Conservation (phyloP, 2,888 invertebrate genomes). For the Neoascia interrupta region DNA sequence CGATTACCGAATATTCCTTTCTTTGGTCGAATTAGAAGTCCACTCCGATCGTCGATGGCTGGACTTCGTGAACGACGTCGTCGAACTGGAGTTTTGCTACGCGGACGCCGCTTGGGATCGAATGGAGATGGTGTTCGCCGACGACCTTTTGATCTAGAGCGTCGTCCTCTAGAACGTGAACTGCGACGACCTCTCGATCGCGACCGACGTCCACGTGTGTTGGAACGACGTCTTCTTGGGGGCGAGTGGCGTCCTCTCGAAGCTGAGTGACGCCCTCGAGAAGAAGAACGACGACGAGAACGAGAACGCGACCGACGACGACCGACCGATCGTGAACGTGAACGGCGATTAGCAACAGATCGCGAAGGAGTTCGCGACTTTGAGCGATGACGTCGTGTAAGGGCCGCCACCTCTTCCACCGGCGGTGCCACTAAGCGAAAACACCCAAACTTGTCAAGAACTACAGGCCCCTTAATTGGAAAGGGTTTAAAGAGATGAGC, state of each 20-base stretch:
- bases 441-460: conserved; percentile 87
- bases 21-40: conserved; percentile 27
- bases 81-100: conserved; percentile 73
- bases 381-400: conserved; percentile 32
- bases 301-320: conserved; percentile 69
- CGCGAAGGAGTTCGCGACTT: conserved; percentile 68
- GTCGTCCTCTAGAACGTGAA: conserved; percentile 79
- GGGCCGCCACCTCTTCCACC: conserved; percentile 67
- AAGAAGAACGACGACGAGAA: conserved; percentile 68
- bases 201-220: conserved; percentile 66
- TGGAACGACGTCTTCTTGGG: conserved; percentile 60
- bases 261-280: conserved; percentile 41
- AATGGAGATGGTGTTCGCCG: conserved; percentile 79
- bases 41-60: conserved; percentile 78
- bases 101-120: conserved; percentile 82
- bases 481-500: conserved; percentile 71
- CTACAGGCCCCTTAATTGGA: conserved; percentile 81
- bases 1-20: conserved; percentile 72
- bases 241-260: conserved; percentile 40
- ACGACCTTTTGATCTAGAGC: conserved; percentile 80
- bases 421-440: conserved; percentile 84
- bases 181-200: conserved; percentile 5
- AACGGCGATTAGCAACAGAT: not conserved
- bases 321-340: conserved; percentile 69
- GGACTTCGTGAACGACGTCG: conserved; percentile 79